These are phyloP conservation scores for Atta cephalotes DNA, from an alignment of 1,140 invertebrate species.

Conservation along the genomic window DNA sequence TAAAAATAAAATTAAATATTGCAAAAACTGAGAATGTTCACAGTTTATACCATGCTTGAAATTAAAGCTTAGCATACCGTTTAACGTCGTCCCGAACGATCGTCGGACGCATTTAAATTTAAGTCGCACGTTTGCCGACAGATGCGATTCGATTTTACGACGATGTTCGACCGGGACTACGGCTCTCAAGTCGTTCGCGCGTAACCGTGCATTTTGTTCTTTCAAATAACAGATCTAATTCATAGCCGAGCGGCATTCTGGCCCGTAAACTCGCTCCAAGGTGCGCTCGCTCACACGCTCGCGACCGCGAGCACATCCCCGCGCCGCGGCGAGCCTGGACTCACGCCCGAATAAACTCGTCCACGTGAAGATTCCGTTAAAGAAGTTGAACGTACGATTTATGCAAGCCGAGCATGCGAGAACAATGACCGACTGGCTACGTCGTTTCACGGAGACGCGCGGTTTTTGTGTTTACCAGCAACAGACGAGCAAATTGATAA, in stretches of 20 bases:
- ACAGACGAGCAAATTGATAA: slow-evolving; percentile 10
- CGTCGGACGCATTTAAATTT: slow-evolving; percentile 24
- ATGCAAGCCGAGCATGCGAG: slow-evolving; percentile 33
- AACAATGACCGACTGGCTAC: slow-evolving; percentile 49
- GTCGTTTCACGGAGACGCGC: slow-evolving; percentile 3
- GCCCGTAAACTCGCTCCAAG: slow-evolving; percentile 19
- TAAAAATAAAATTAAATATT: not conserved
- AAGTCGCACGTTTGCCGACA: slow-evolving; percentile 25
- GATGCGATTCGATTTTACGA: slow-evolving; percentile 39
- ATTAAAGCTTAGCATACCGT: slow-evolving; percentile 1
- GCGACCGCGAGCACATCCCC: slow-evolving; percentile 7
- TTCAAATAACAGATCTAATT: slow-evolving; percentile 47
- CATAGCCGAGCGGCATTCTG: slow-evolving; percentile 27
- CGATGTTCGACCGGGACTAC: slow-evolving; percentile 1
- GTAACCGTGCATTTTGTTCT: slow-evolving; percentile 47
- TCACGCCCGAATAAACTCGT: slow-evolving; percentile 57
- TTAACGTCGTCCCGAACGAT: not conserved
- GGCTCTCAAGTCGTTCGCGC: slow-evolving; percentile 23
- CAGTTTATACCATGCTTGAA: not conserved
- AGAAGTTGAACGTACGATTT: slow-evolving; percentile 49
- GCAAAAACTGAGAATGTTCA: not conserved
- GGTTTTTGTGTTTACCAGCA: slow-evolving; percentile 32
- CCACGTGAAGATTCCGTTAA: slow-evolving; percentile 54
- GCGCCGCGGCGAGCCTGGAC: slow-evolving; percentile 7
- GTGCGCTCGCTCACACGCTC: slow-evolving; percentile 1